Evolutionary conservation across 37 sponge, comb jelly and placozoan species (phyloP).

Genomic region (Chondrilla cf. caribensis): DNA sequence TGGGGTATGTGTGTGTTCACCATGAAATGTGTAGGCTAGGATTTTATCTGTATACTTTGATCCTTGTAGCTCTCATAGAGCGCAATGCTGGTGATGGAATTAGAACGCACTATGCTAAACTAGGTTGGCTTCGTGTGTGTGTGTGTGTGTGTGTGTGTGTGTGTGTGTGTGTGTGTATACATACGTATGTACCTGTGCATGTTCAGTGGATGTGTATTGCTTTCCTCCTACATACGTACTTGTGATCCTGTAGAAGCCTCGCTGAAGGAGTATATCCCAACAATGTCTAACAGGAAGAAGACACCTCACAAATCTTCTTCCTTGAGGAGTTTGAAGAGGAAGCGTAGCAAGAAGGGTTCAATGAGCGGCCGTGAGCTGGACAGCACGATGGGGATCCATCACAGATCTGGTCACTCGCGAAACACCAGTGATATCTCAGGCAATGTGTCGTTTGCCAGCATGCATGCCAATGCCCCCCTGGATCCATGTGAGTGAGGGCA

Average conservation of each 20-base stretch:
- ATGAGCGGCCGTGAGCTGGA: not conserved
- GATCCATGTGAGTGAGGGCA: too few relatives aligned
- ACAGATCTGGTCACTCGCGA: not conserved
- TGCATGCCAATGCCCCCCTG: too few relatives aligned
- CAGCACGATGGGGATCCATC: not conserved
- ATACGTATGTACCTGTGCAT: too few relatives aligned
- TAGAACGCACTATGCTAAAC: conserved; percentile 50
- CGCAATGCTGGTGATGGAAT: conserved; percentile 77
- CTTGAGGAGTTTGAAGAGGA: not conserved
- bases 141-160: too few relatives aligned
- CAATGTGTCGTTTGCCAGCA: too few relatives aligned
- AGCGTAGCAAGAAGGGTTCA: not conserved
- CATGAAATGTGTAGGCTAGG: not conserved
- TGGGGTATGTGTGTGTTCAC: not conserved
- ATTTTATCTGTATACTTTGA: too few relatives aligned
- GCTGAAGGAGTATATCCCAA: conserved; percentile 63
- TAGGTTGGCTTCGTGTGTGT: conserved; percentile 53
- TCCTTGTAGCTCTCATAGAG: conserved; percentile 77
- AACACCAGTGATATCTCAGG: not conserved
- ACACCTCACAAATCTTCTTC: not conserved
- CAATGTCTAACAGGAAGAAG: conserved; percentile 29
- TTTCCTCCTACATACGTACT: not conserved
- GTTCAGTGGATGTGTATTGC: too few relatives aligned
- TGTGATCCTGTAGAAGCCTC: conserved; percentile 12
- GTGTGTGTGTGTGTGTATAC: too few relatives aligned